These are phyloP conservation scores for Cheilosia pagana DNA, from an alignment of 2,888 invertebrate species.

Conservation along the genomic window DNA sequence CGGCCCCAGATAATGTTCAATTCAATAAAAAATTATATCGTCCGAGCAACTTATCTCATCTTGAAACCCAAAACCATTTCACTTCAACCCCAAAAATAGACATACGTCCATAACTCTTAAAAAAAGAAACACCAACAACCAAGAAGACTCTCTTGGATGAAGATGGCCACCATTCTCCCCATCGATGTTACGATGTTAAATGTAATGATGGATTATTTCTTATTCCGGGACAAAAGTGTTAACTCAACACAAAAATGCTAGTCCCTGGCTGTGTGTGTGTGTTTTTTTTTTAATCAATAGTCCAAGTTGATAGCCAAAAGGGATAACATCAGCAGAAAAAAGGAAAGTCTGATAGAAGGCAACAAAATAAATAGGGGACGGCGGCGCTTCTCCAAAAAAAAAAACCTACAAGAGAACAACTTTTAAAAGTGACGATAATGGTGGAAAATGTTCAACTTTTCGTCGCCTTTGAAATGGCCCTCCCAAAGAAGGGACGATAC, in stretches of 20 bases:
- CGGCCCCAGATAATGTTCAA: constrained; percentile 34
- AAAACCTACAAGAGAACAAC: constrained; percentile 35
- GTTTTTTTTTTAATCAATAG: constrained; percentile 1
- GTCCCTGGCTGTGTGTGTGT: constrained; percentile 24
- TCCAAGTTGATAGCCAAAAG: constrained; percentile 21
- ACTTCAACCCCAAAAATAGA: constrained; percentile 43
- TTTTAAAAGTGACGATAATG: constrained; percentile 73
- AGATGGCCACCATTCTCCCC: constrained; percentile 17
- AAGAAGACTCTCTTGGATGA: constrained; percentile 19
- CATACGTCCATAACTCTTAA: constrained; percentile 31
- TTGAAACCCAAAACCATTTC: constrained; percentile 47
- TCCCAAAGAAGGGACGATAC: constrained; percentile 30
- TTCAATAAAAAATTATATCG: constrained; percentile 54
- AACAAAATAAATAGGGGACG: constrained; percentile 50
- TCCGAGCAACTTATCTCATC: constrained; percentile 50
- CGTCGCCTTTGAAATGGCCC: constrained; percentile 65
- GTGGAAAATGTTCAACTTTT: constrained; percentile 70
- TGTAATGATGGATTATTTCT: constrained; percentile 68
- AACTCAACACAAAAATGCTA: constrained; percentile 68
- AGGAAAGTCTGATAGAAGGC: constrained; percentile 9
- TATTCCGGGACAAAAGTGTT: constrained; percentile 63
- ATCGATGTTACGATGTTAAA: constrained; percentile 12
- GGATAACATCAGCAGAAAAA: constrained; percentile 39
- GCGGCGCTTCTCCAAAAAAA: constrained; percentile 1
- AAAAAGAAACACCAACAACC: constrained; percentile 8